A percentile compares a stretch with the other conserved stretches of the same genome.
phyloP scores from a whole-genome alignment of 2,797 vertebrate species.

The Peromyscus aztecus region DNA sequence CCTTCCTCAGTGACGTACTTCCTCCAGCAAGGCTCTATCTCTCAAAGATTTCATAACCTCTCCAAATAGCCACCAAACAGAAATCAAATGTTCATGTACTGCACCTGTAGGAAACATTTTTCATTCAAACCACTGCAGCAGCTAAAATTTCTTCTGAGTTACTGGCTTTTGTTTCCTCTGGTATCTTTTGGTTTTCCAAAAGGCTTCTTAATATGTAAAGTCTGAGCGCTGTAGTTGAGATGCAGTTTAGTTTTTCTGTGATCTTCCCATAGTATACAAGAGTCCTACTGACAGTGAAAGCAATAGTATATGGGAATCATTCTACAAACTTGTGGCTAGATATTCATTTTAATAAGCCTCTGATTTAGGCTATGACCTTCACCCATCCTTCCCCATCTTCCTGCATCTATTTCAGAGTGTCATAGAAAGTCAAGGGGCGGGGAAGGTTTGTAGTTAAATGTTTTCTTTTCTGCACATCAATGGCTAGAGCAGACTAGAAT shows the following conservation, averaged over 20 bases:
- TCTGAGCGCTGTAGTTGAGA: background rate
- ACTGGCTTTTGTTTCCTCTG: background rate
- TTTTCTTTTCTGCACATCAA: background rate
- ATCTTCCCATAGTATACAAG: background rate
- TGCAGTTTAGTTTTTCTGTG: background rate
- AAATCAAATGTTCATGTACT: background rate
- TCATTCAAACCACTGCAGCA: background rate
- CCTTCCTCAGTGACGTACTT: background rate
- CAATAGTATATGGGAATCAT: background rate
- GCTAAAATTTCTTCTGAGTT: background rate
- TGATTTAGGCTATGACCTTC: background rate
- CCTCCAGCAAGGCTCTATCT: background rate
- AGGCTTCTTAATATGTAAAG: background rate
- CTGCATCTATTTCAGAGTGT: background rate
- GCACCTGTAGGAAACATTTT: background rate
- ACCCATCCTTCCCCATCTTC: background rate
- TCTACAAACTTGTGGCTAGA: background rate
- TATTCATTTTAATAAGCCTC: background rate
- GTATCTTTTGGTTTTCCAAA: background rate
- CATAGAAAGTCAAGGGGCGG: background rate
- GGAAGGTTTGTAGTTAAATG: background rate
- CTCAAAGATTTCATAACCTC: background rate
- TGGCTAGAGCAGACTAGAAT: background rate
- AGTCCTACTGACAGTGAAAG: background rate
- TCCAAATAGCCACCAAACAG: background rate